Evolutionary conservation across 2,888 invertebrate genomes (phyloP), one percentile per base, ranked within the genome.

Genomic region (Mechanitis mazaeus): DNA sequence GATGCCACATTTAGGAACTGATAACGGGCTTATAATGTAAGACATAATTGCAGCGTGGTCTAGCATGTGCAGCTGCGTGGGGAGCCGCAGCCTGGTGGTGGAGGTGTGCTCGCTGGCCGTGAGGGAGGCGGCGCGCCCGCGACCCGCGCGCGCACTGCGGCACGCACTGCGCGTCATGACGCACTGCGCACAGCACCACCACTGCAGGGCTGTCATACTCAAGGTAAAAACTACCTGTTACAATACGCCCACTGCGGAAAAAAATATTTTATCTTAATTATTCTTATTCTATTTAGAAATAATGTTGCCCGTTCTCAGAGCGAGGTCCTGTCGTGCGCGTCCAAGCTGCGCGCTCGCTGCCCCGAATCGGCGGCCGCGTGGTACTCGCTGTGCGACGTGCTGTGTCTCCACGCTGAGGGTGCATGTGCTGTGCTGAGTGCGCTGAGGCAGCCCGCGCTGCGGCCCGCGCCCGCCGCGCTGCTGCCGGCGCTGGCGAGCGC

Each of bases 401-500:
- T 69, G 61, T 70, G 77, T 54, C 72, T 75, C 7, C 63, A 71
- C 63, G 60, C 72, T 53, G 80, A 80, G 69, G 80, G 79, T 62
- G 75, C 77, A 50, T 71, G 67, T 3, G 77, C 75, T 7, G 63
- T 85, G 70, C 70, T 87, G 67, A 69, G 71, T 58, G 71, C 67
- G 61, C 64, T 63, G 53, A 61, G 67, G 59, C 69, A 75, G 64
- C 60, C 70, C 5, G 71, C 74, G 45, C 70, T 79, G 67, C 80
- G 65, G 45, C 69, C 50, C 20, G 63, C 75, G 63, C 75, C 79
- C n/a, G 73, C 78, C 5, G 61, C 64, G 0, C 71, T 84, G 28
- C 64, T 87, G 74, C 82, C 85, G 1, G 86, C 87, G 1, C 56
- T 87, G 0, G 87, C 87, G n/a, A 80, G 84, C 71, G 82, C 85